phyloP scores from a whole-genome alignment of 2,113 vertebrate genomes.

The Perca flavescens region DNA sequence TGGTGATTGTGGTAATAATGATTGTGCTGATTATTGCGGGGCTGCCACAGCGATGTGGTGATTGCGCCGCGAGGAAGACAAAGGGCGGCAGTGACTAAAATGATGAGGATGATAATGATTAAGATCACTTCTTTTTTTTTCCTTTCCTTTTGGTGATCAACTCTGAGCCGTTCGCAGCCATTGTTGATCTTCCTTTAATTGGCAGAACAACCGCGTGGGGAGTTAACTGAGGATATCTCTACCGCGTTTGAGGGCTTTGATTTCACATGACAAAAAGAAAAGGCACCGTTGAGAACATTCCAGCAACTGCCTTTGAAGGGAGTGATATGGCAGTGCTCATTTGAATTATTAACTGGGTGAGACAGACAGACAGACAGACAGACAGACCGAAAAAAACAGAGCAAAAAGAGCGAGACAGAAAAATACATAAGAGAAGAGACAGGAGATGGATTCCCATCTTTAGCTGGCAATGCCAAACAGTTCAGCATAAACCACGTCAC shows the following conservation, averaged over 20 bases:
- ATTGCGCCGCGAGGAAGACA: constrained; percentile 55
- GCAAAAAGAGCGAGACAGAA: constrained; percentile 53
- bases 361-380: constrained; percentile 38
- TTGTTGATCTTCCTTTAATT: constrained; percentile 76
- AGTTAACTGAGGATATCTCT: constrained; percentile 69
- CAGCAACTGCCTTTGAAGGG: constrained; percentile 78
- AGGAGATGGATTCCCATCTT: constrained; percentile 53
- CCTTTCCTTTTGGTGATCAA: constrained; percentile 44
- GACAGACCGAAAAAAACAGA: constrained; percentile 17
- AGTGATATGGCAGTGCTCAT: constrained; percentile 74
- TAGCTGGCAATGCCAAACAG: constrained; percentile 21
- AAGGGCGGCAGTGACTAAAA: constrained; percentile 57
- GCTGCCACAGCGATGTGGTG: constrained; percentile 65
- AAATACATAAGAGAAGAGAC: constrained; percentile 39
- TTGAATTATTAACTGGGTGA: constrained; percentile 80
- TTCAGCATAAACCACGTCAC: constrained; percentile 25
- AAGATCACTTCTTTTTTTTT: constrained; percentile 43
- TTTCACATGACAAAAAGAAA: constrained; percentile 79
- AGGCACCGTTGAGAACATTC: constrained; percentile 72
- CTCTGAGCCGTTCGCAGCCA: constrained; percentile 31
- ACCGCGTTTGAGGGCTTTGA: constrained; percentile 71
- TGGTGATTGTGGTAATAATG: constrained; percentile 73
- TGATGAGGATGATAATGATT: constrained; percentile 53
- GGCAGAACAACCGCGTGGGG: constrained; percentile 48
- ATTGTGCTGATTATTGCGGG: constrained; percentile 70